Conservation (phyloP, 2,113 vertebrate genomes). For the Lampris megalopsis region DNA sequence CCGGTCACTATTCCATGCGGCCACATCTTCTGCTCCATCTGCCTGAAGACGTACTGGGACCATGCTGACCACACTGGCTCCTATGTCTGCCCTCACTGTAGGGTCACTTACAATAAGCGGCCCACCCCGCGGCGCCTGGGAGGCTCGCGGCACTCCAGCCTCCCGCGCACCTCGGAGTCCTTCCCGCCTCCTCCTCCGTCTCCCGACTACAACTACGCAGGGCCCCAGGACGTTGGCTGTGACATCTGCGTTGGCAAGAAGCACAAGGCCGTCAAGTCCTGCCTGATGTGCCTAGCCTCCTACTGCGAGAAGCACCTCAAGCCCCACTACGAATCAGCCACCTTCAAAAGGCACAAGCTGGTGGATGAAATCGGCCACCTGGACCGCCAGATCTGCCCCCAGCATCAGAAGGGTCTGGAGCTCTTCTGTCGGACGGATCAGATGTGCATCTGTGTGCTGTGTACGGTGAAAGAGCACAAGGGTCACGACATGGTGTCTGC, state of each 20-base stretch:
- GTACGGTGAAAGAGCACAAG: constrained; percentile 87
- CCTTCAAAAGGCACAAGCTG: constrained; percentile 92
- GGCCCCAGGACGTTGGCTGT: constrained; percentile 78
- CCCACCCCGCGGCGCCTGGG: constrained; percentile 76
- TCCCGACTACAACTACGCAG: constrained; percentile 86
- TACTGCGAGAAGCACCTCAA: constrained; percentile 91
- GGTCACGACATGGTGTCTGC: constrained; percentile 86
- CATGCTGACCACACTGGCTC: constrained; percentile 79
- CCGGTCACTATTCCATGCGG: constrained; percentile 84
- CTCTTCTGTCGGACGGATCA: constrained; percentile 82
- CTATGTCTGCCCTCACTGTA: constrained; percentile 81
- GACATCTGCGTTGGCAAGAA: constrained; percentile 88
- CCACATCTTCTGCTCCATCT: constrained; percentile 81
- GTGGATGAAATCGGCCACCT: constrained; percentile 80
- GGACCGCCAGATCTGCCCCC: constrained; percentile 82
- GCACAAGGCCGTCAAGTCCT: constrained; percentile 86
- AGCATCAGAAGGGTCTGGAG: constrained; percentile 86
- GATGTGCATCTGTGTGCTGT: constrained; percentile 81
- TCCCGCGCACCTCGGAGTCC: constrained; percentile 61
- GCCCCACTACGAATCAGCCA: constrained; percentile 88
- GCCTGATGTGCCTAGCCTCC: constrained; percentile 93
- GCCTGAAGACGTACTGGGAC: constrained; percentile 86
- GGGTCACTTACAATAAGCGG: constrained; percentile 82
- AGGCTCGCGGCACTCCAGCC: constrained; percentile 58
- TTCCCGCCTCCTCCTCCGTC: constrained; percentile 79